Percentiles rank a stretch among this genome's conserved stretches.
phyloP scores from a whole-genome alignment of 1,140 invertebrate species.

The Bombyx mandarina region DNA sequence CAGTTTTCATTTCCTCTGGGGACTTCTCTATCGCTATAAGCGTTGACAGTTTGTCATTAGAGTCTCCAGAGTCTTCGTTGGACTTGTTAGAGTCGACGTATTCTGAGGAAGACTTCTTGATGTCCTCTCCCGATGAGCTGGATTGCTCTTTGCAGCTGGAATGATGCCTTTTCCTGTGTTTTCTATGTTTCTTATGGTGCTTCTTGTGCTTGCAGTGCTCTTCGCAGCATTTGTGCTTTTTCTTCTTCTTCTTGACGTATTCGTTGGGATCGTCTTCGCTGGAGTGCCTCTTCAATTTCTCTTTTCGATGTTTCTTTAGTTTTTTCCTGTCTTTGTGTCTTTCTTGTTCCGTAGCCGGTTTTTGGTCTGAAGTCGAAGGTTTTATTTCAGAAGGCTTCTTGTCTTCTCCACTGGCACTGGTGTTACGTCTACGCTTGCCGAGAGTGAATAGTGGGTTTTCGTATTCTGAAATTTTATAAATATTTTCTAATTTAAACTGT shows the following conservation, averaged over 20 bases:
- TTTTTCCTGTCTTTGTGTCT: constrained; percentile 77
- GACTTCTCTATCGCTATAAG: constrained; percentile 58
- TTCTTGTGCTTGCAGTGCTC: constrained; percentile 80
- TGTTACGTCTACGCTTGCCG: constrained; percentile 81
- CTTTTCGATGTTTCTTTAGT: constrained; percentile 79
- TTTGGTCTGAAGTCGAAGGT: constrained; percentile 19
- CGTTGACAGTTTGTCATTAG: constrained; percentile 56
- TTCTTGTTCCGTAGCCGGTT: constrained; percentile 45
- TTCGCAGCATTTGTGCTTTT: constrained; percentile 79
- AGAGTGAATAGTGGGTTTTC: constrained; percentile 85
- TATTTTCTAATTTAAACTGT: constrained; percentile 31
- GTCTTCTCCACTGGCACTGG: constrained; percentile 72
- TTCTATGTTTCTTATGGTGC: constrained; percentile 81
- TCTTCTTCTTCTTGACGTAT: constrained; percentile 76
- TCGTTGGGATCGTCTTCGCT: constrained; percentile 64
- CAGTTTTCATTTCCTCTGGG: constrained; percentile 59
- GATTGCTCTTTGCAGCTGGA: constrained; percentile 88
- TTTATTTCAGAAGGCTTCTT: constrained; percentile 43
- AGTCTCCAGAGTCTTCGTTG: constrained; percentile 57
- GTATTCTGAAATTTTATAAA: constrained; percentile 61
- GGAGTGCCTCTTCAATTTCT: constrained; percentile 75
- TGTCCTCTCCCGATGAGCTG: constrained; percentile 83
- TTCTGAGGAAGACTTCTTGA: constrained; percentile 70
- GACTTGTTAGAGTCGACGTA: constrained; percentile 59
- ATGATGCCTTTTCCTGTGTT: constrained; percentile 84